Evolutionary conservation across 2,888 invertebrate genomes (phyloP), one percentile per base, ranked within the genome.

Genomic region (Marasmarcha lunaedactyla): DNA sequence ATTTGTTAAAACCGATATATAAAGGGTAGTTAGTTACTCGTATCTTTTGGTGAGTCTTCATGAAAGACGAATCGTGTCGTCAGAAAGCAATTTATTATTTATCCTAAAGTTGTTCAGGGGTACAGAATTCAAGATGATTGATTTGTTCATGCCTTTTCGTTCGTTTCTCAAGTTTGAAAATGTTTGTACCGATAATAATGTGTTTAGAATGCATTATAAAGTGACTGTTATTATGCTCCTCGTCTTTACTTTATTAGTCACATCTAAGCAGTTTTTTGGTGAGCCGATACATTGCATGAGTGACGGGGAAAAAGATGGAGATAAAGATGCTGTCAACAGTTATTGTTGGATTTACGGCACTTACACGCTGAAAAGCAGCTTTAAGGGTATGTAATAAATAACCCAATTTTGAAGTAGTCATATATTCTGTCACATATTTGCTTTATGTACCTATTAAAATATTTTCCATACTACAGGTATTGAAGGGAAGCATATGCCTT

Each of bases 211-310:
- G 59, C 92, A 93, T 66, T 91, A 91, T 59, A 88, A 89, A 59
- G 83, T 88, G 26, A 90, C 92, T 0, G 89, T 90, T 37, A 85
- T 90, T 37, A 84, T 93, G 57, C 71, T 94, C 43, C 72, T 93
- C 33, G 86, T 89, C 14, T 92, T 90, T 67, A 89, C 91, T 1
- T 71, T 93, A 52, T 63, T 94, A 52, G 87, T 94, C 35, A 90
- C 92, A 14, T 89, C 92, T 10, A 91, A 91, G 55, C 92, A 94
- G 65, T 93, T 92, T 71, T 93, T 94, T 53, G 94, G 94, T 0
- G 92, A 94, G 52, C 93, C 94, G 0, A 93, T 95, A 38, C 87
- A 90, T 53, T 94, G 94, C 63, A 84, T 88, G 60, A 77, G 83
- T 4, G 77, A 84, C 33, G 68, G 70, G 35, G 71, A 71, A 11